A percentile compares a stretch with the other conserved stretches of the same genome.
phyloP scores from a whole-genome alignment of 2,888 invertebrate species.

The Amphipoea lucens region DNA sequence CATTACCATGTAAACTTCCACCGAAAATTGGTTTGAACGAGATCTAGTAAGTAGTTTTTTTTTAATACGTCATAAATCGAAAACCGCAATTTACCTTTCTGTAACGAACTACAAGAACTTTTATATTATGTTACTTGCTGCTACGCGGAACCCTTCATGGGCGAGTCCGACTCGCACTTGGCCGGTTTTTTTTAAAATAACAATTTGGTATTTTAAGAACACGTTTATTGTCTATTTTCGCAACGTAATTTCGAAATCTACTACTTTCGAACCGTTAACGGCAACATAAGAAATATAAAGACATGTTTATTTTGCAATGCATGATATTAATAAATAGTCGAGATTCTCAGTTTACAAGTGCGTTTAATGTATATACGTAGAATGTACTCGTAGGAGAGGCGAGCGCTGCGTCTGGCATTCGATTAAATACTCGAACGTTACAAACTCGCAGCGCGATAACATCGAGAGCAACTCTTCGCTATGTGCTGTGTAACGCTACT shows the following conservation, averaged over 20 bases:
- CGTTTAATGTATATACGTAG: not conserved
- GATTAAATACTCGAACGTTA: conserved; percentile 11
- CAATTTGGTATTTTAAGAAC: not conserved
- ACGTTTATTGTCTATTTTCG: not conserved
- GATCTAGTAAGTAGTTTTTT: too few relatives aligned
- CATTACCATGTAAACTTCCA: too few relatives aligned
- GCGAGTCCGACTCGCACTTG: too few relatives aligned
- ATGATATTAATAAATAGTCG: not conserved
- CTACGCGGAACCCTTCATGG: too few relatives aligned
- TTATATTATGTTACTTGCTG: too few relatives aligned
- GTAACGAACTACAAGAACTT: too few relatives aligned
- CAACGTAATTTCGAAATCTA: not conserved
- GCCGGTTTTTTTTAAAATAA: too few relatives aligned
- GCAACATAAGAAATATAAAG: not conserved
- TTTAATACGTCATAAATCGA: too few relatives aligned
- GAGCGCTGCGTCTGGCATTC: conserved; percentile 32
- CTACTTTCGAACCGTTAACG: not conserved
- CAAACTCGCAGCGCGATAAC: not conserved
- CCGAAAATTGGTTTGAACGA: too few relatives aligned
- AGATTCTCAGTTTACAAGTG: not conserved
- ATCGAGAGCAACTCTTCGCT: not conserved
- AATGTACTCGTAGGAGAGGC: not conserved
- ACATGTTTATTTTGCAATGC: not conserved
- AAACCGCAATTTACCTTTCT: too few relatives aligned
- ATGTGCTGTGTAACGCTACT: not conserved